These are phyloP conservation scores for Ctenopoma multispine DNA, from an alignment of 2,797 vertebrate genomes.

Conservation along the genomic window DNA sequence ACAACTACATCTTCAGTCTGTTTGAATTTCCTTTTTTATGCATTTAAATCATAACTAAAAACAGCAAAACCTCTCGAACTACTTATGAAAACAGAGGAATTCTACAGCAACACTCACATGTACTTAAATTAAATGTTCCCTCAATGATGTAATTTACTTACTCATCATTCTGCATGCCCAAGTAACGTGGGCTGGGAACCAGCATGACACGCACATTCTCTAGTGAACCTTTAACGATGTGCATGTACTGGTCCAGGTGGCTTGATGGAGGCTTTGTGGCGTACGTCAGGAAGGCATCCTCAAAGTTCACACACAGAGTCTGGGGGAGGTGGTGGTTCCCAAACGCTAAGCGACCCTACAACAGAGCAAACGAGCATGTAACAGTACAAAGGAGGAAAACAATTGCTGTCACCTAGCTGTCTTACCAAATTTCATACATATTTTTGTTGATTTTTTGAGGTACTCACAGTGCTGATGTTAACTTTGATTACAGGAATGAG, in stretches of 20 bases:
- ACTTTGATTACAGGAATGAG: constrained; percentile 99
- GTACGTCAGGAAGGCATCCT: constrained; percentile 96
- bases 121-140: not conserved
- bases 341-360: constrained; percentile 95
- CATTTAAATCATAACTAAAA: not conserved
- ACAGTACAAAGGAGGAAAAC: not conserved
- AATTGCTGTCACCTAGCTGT: not conserved
- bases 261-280: constrained; percentile 98
- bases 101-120: not conserved
- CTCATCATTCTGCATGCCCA: constrained; percentile 97
- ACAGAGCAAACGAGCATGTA: not conserved
- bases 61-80: not conserved
- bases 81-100: not conserved
- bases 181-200: constrained; percentile 95
- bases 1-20: not conserved
- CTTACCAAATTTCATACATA: not conserved
- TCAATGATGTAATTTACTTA: constrained; percentile 74
- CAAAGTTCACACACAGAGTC: constrained; percentile 96
- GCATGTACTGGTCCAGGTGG: constrained; percentile 98
- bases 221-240: constrained; percentile 96
- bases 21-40: not conserved
- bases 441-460: not conserved
- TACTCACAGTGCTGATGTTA: constrained; percentile 97
- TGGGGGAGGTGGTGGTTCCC: constrained; percentile 98
- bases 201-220: constrained; percentile 99